Percentiles rank a stretch among this genome's conserved stretches.
These are phyloP conservation scores for Drosophila setosimentum DNA, from an alignment of 2,888 invertebrate species.

Conservation along the genomic window DNA sequence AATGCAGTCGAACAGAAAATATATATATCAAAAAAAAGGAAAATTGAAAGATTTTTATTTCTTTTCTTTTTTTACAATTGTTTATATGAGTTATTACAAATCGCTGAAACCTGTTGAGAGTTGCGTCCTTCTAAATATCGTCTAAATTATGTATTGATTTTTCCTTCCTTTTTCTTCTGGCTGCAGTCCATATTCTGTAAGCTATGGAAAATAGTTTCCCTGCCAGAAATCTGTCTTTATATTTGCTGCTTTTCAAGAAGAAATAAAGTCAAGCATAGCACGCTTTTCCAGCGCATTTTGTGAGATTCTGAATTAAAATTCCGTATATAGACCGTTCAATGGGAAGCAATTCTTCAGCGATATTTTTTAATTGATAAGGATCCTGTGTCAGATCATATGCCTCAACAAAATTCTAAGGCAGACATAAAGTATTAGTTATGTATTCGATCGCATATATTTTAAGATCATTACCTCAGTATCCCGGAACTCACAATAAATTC, in stretches of 20 bases:
- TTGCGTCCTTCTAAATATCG: not conserved
- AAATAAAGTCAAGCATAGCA: slow-evolving; percentile 53
- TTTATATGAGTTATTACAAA: not conserved
- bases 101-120: no score
- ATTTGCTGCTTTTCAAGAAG: no score
- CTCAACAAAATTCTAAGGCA: slow-evolving; percentile 89
- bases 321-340: slow-evolving; percentile 86
- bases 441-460: not conserved
- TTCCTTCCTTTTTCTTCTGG: not conserved
- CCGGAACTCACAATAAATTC: slow-evolving; percentile 86
- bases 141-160: not conserved
- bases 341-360: slow-evolving; percentile 86
- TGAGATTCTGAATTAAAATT: slow-evolving; percentile 81
- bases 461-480: slow-evolving; percentile 84
- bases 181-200: no score
- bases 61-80: not conserved
- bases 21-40: not conserved
- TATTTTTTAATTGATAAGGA: slow-evolving; percentile 90
- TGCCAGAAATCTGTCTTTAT: not conserved
- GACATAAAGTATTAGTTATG: not conserved
- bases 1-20: not conserved
- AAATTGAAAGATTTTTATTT: not conserved
- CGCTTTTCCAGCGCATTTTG: slow-evolving; percentile 77
- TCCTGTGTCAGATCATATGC: slow-evolving; percentile 91
- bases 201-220: not conserved